Evolutionary conservation across 1,140 invertebrate genomes (phyloP).

Genomic region (Brachionus rubens): DNA sequence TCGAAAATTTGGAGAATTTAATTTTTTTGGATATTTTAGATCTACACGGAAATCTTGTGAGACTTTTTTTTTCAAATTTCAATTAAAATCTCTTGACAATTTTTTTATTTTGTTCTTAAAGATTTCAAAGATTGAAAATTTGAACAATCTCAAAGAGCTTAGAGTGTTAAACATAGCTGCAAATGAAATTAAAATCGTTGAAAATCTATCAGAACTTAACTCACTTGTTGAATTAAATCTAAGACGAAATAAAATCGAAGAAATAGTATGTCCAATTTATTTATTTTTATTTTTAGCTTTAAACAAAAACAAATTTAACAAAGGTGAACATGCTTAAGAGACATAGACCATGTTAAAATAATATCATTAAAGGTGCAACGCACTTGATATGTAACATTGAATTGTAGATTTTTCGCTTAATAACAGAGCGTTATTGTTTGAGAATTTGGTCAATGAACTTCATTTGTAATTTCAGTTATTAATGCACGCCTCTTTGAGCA

Average conservation of each 20-base stretch:
- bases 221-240: constrained; percentile 84
- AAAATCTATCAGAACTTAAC: constrained; percentile 74
- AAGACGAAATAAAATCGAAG: constrained; percentile 82
- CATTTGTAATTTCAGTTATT: too few relatives aligned
- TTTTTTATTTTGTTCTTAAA: constrained; percentile 46
- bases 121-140: constrained; percentile 63
- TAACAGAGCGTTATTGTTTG: too few relatives aligned
- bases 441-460: too few relatives aligned
- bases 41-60: constrained; percentile 82
- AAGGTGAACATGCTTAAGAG: too few relatives aligned
- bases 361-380: too few relatives aligned
- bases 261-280: constrained; percentile 62
- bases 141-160: constrained; percentile 67
- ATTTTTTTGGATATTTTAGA: constrained; percentile 80
- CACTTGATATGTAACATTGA: too few relatives aligned
- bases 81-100: background rate
- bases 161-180: constrained; percentile 86
- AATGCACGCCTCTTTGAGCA: too few relatives aligned
- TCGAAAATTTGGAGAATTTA: constrained; percentile 71
- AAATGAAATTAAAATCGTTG: constrained; percentile 80
- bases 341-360: too few relatives aligned
- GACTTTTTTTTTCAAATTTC: constrained; percentile 53
- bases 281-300: background rate
- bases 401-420: too few relatives aligned
- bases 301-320: background rate